Conservation (phyloP, 2,797 vertebrate genomes). For the Crocodylus rhombifer region DNA sequence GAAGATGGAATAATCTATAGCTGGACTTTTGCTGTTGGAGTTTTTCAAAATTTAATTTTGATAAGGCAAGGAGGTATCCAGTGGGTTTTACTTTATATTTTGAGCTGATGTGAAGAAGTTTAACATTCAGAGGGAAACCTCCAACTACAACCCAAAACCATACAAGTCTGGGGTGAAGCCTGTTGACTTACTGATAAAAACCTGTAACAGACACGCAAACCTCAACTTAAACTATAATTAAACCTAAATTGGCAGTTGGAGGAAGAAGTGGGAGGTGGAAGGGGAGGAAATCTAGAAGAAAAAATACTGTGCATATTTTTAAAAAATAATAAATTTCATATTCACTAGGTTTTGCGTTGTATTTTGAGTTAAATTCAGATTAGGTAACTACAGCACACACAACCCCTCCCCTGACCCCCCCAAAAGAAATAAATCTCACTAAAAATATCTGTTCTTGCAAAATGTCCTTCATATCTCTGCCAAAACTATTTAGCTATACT, state of each 20-base stretch:
- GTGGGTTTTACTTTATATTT: not conserved
- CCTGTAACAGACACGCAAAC: not conserved
- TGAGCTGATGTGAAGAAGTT: constrained; percentile 64
- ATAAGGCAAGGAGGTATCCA: not conserved
- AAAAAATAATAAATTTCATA: not conserved
- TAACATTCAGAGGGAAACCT: constrained; percentile 62
- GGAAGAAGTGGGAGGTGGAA: accelerated
- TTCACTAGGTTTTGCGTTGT: not conserved
- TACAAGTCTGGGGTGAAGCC: constrained; percentile 9
- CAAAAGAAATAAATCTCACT: accelerated
- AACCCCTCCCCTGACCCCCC: too few relatives aligned
- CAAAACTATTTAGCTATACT: not conserved
- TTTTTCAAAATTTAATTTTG: constrained; percentile 42
- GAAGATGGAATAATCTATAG: constrained; percentile 1
- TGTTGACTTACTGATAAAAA: constrained; percentile 53
- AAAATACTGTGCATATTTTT: accelerated
- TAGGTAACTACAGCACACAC: too few relatives aligned
- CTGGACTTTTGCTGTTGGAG: not conserved
- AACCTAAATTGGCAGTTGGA: accelerated
- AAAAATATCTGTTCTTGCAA: not conserved
- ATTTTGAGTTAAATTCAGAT: too few relatives aligned
- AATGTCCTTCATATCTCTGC: not conserved
- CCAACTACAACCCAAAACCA: constrained; percentile 58
- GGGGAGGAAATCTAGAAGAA: accelerated
- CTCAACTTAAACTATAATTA: not conserved